These are phyloP conservation scores for Allophyes oxyacanthae DNA, from an alignment of 2,888 invertebrate genomes.

Conservation along the genomic window DNA sequence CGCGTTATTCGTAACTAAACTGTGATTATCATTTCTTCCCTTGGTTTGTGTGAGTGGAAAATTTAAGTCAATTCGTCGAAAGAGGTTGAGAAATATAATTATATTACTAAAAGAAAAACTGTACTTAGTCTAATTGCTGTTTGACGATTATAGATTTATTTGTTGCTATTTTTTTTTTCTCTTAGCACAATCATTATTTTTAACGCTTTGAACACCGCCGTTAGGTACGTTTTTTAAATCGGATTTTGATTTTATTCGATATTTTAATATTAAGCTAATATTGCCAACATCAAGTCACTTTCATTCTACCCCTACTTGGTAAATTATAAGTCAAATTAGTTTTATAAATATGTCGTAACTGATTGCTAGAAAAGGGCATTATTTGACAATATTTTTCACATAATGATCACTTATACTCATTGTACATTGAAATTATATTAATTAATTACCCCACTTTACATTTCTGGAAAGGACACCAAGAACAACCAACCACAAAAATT, in stretches of 20 bases:
- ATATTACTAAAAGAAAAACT: slow-evolving; percentile 57
- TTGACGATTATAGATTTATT: slow-evolving; percentile 68
- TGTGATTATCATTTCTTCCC: slow-evolving; percentile 75
- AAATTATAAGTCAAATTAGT: slow-evolving; percentile 22
- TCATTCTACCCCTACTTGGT: slow-evolving; percentile 15
- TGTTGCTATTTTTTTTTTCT: slow-evolving; percentile 66
- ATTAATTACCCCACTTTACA: no score
- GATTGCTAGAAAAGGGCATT: slow-evolving; percentile 5
- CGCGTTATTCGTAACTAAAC: slow-evolving; percentile 56
- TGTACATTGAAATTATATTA: no score
- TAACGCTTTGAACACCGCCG: slow-evolving; percentile 65
- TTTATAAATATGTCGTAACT: slow-evolving; percentile 1
- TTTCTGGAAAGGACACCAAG: no score
- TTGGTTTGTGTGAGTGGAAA: slow-evolving; percentile 49
- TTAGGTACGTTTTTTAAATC: slow-evolving; percentile 20
- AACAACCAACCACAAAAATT: no score
- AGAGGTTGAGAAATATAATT: slow-evolving; percentile 69
- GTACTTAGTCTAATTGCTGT: slow-evolving; percentile 79
- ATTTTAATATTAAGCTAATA: slow-evolving; percentile 44
- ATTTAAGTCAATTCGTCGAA: slow-evolving; percentile 69
- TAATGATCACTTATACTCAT: no score
- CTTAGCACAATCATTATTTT: slow-evolving; percentile 75
- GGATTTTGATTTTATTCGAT: slow-evolving; percentile 42
- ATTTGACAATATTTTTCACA: slow-evolving; percentile 16
- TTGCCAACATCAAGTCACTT: slow-evolving; percentile 33